These are phyloP conservation scores for Empis stercorea DNA, from an alignment of 2,888 invertebrate genomes.

Conservation along the genomic window DNA sequence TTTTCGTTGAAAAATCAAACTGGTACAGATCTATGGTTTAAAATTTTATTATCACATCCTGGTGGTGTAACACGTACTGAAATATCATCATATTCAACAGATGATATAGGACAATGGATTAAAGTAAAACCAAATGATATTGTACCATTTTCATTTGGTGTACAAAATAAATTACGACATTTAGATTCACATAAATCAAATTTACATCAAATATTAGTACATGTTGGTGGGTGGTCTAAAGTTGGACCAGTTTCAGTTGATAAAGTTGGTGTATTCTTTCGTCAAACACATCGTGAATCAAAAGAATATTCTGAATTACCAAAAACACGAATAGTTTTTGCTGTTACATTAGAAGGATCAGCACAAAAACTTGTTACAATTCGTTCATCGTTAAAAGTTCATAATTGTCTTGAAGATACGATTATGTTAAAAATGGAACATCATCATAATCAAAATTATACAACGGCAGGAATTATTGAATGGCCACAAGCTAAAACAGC, in stretches of 20 bases:
- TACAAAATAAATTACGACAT: constrained; percentile 55
- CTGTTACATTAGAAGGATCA: constrained; percentile 82
- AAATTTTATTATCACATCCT: constrained; percentile 62
- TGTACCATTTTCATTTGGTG: constrained; percentile 77
- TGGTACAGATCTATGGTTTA: constrained; percentile 74
- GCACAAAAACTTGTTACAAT: constrained; percentile 88
- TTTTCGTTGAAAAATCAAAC: constrained; percentile 88
- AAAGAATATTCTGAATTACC: constrained; percentile 15
- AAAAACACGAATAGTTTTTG: constrained; percentile 75
- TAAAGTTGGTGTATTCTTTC: constrained; percentile 86
- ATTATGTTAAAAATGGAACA: constrained; percentile 58
- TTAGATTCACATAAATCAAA: constrained; percentile 62
- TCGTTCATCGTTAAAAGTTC: constrained; percentile 73
- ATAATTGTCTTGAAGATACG: constrained; percentile 60
- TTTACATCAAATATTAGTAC: constrained; percentile 77
- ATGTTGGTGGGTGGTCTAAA: constrained; percentile 79
- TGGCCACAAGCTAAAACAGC: constrained; percentile 30
- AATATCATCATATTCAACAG: constrained; percentile 23
- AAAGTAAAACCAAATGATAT: constrained; percentile 60
- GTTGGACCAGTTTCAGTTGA: constrained; percentile 88
- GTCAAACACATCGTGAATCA: constrained; percentile 37
- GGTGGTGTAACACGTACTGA: constrained; percentile 41
- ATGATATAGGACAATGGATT: constrained; percentile 48
- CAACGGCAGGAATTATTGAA: constrained; percentile 13
- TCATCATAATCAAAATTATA: constrained; percentile 3